Base-by-base conservation (phyloP, 2,113 vertebrate species). In the Oreochromis tanganicae region DNA sequence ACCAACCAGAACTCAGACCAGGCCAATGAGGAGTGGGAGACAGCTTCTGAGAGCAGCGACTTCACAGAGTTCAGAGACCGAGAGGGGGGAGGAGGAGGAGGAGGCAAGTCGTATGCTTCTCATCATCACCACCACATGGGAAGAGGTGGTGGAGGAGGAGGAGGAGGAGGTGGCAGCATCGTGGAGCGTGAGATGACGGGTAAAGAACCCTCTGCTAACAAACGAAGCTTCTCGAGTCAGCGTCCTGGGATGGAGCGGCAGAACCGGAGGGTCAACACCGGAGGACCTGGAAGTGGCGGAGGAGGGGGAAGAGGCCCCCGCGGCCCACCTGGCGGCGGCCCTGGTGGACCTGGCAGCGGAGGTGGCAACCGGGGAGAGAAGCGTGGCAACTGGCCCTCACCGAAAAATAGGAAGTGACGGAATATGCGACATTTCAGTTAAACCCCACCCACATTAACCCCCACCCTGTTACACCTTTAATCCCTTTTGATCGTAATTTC, bases 21-120 rank as follows among this genome's bases (percentile, higher is more conserved):
- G 95, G 98, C 98, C 73, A 98, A 98, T 1, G 98, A 98, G 94
- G 98, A 98, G 84, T 98, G 98, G 98, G 98, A 98, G 93, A 98
- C 98, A 0, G 98, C 98, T 1, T 98, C 98, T 0, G 98, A 98
- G 94, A 98, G 98, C 95, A 98, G 98, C 5, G 98, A 98, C 96
- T 98, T 98, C 94, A 97, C 97, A 0, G 98, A 98, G 93, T 97
- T 97, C 90, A 95, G 97, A 63, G 97, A 97, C 36, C 41, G 97
- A 91, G 96, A 98, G 78, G 94, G 86, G 46, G 92, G 92, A 71
- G 93, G 94, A 34, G 66, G 66, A 73, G 86, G 89, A 19, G 93
- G 94, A 32, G 94, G 95, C 3, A 94, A 96, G 78, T 89, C 95
- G 2, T 96, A 94, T 34, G 86, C 91, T 78, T 96, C 93, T 17